phyloP scores from a whole-genome alignment of 2,113 vertebrate genomes.

The Trichomycterus rosablanca region DNA sequence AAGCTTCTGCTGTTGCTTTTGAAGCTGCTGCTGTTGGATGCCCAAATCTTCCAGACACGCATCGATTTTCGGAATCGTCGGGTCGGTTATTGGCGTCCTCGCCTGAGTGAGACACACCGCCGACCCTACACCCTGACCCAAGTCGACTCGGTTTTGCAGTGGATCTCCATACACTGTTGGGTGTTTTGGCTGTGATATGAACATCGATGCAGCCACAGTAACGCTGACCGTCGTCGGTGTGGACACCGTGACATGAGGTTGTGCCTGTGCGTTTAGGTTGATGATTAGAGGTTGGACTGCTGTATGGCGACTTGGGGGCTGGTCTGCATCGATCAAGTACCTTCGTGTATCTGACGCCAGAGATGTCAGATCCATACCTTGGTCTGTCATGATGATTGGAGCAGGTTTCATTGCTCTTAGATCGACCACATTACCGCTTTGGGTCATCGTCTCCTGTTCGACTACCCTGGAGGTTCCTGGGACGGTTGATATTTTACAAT shows the following conservation, averaged over 20 bases:
- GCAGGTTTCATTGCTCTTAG: conserved; percentile 81
- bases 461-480: conserved; percentile 77
- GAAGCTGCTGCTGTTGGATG: conserved; percentile 72
- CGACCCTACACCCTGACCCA: conserved; percentile 83
- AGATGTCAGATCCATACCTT: conserved; percentile 96
- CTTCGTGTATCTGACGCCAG: conserved; percentile 85
- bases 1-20: conserved; percentile 72
- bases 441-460: conserved; percentile 74
- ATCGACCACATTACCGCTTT: conserved; percentile 78
- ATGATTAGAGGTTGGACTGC: conserved; percentile 91
- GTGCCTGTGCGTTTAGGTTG: conserved; percentile 93
- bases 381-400: conserved; percentile 96
- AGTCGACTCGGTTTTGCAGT: conserved; percentile 87
- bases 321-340: conserved; percentile 84
- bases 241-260: conserved; percentile 76
- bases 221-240: conserved; percentile 81
- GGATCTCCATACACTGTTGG: conserved; percentile 90
- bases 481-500: conserved; percentile 84
- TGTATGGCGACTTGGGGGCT: conserved; percentile 77
- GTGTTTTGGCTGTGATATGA: conserved; percentile 84
- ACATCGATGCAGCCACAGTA: conserved; percentile 82
- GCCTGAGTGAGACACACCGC: conserved; percentile 86
- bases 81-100: conserved; percentile 71
- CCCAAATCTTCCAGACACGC: conserved; percentile 76
- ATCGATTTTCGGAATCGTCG: conserved; percentile 69